phyloP scores from a whole-genome alignment of 2,888 invertebrate genomes.

The Clepsis dumicolana region DNA sequence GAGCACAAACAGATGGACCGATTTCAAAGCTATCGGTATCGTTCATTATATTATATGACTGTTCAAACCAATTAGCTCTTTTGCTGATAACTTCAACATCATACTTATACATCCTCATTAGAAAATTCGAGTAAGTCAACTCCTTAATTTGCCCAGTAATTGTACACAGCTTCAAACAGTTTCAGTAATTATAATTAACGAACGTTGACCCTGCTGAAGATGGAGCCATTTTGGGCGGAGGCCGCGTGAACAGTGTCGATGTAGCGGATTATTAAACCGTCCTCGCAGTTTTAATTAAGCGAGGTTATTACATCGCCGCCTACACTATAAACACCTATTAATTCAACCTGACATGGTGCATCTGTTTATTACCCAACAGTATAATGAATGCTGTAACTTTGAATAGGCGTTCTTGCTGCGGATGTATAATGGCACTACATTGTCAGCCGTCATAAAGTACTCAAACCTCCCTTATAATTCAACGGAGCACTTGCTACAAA shows the following conservation, averaged over 20 bases:
- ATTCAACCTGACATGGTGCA: slow-evolving; percentile 28
- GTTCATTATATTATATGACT: too few relatives aligned
- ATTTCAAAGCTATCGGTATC: too few relatives aligned
- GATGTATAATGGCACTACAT: not conserved
- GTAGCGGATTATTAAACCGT: slow-evolving; percentile 58
- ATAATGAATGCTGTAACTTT: slow-evolving; percentile 20
- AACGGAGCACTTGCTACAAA: slow-evolving; percentile 14
- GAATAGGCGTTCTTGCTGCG: slow-evolving; percentile 18
- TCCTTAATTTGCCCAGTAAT: slow-evolving; percentile 8
- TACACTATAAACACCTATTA: slow-evolving; percentile 40
- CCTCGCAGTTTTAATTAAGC: slow-evolving; percentile 67
- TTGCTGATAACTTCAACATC: not conserved
- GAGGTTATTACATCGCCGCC: slow-evolving; percentile 56
- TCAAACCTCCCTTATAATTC: slow-evolving; percentile 14
- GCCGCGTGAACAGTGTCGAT: slow-evolving; percentile 31
- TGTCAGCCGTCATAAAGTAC: slow-evolving; percentile 2
- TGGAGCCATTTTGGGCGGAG: slow-evolving; percentile 36
- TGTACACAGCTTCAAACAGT: slow-evolving; percentile 23
- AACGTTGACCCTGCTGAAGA: slow-evolving; percentile 40
- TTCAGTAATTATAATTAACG: slow-evolving; percentile 43
- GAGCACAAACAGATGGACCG: not conserved
- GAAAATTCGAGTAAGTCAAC: not conserved
- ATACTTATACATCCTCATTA: not conserved
- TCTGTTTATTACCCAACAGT: slow-evolving; percentile 19
- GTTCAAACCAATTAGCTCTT: not conserved